Percentiles rank a stretch among this genome's conserved stretches.
Conservation (phyloP, 2,888 invertebrate genomes). For the Apodemia duryi region DNA sequence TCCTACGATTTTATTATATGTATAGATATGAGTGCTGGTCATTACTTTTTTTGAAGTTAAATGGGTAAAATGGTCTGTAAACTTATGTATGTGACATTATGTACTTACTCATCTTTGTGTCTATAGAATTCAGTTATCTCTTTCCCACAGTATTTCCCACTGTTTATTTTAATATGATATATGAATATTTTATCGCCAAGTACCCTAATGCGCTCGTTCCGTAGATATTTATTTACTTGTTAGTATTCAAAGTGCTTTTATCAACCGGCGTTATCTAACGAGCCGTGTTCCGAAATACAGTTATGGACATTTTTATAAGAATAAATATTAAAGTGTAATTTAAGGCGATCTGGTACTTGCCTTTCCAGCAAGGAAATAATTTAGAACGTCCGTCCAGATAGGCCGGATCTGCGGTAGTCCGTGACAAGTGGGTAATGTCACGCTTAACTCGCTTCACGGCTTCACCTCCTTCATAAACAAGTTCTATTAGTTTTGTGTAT, state of each 20-base stretch:
- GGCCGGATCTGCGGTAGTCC: constrained; percentile 4
- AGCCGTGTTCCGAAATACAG: neutral
- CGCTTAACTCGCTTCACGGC: constrained; percentile 2
- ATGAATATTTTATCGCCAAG: too few relatives aligned
- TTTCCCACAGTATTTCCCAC: too few relatives aligned
- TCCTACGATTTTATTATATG: too few relatives aligned
- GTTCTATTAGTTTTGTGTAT: neutral
- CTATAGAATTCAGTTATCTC: too few relatives aligned
- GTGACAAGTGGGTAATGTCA: constrained; percentile 1
- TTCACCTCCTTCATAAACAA: neutral
- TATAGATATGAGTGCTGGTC: too few relatives aligned
- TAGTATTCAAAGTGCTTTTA: neutral
- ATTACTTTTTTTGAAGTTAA: too few relatives aligned
- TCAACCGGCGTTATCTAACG: neutral
- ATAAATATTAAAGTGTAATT: neutral
- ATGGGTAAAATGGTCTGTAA: too few relatives aligned
- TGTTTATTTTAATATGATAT: too few relatives aligned
- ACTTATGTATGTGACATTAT: too few relatives aligned
- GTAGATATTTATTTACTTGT: too few relatives aligned
- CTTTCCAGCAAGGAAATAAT: neutral
- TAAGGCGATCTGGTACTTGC: neutral
- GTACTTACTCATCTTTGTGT: too few relatives aligned
- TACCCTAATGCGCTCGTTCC: too few relatives aligned
- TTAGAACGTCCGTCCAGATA: constrained; percentile 1
- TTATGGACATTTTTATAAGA: neutral